These are phyloP conservation scores for Sebastes cheni DNA, from an alignment of 2,797 vertebrate species.

Conservation along the genomic window DNA sequence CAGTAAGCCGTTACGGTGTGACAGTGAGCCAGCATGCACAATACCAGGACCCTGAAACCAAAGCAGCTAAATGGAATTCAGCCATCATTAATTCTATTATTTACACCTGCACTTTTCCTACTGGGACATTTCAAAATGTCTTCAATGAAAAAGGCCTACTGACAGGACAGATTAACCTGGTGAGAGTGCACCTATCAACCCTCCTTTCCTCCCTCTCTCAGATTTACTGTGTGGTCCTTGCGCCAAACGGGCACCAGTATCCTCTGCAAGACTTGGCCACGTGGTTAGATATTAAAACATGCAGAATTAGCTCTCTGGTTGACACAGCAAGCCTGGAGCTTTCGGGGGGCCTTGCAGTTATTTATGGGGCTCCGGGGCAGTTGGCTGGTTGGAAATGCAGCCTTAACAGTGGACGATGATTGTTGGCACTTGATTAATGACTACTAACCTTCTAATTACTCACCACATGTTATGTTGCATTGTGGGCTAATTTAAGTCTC, in stretches of 20 bases:
- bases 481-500: slow-evolving; percentile 8
- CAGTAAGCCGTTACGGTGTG: neutral
- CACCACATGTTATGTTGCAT: neutral
- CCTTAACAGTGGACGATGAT: slow-evolving; percentile 6
- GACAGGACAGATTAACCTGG: neutral
- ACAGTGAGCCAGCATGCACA: neutral
- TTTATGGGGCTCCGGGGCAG: neutral
- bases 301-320: neutral
- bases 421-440: slow-evolving; percentile 30
- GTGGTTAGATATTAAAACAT: neutral
- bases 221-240: neutral
- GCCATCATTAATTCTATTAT: slow-evolving; percentile 7
- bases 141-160: neutral
- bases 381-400: slow-evolving; percentile 17
- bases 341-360: neutral
- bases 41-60: neutral
- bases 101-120: neutral
- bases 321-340: neutral
- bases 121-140: neutral
- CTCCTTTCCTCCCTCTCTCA: neutral
- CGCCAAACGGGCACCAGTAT: neutral
- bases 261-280: neutral
- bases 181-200: neutral
- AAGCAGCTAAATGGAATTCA: slow-evolving; percentile 8
- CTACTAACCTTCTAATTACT: slow-evolving; percentile 23